Evolutionary conservation across 1,140 invertebrate genomes (phyloP), one percentile per base, ranked within the genome.

Genomic region (Idris sp.): DNA sequence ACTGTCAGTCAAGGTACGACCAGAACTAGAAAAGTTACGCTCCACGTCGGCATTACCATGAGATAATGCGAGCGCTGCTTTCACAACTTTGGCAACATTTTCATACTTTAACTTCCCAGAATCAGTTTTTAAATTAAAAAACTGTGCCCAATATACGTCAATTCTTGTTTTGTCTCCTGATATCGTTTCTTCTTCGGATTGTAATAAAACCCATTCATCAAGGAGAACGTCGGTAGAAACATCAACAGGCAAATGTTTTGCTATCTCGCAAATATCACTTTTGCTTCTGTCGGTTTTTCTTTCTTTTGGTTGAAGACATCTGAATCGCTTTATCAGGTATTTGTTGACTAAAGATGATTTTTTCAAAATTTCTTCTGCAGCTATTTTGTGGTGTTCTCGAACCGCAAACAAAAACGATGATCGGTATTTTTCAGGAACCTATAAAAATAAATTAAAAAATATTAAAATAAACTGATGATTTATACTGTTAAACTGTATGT

Each of bases 41-140:
- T 69, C 54, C 2, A 69, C 46, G 14, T 69, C 65, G 26, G 43
- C 65, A 36, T 56, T 59, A 2, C 65, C 54, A 53, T 69, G 65
- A 19, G 65, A 43, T 36, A 53, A 44, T 8, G 54, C 7, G 8
- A 69, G 13, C 0, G 43, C 38, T 26, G 54, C 46, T 43, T 61
- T 59, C 0, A 71, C 46, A 18, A 71, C 33, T 22, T 49, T 49
- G 4, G 11, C 18, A 4, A 53, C 10, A 14, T 33, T 61, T 26
- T 7, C 22, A 31, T 61, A 71, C 41, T 53, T 59, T 4, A 36
- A 2, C 2, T 61, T 2, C 8, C 53, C 54, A 9, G n/a, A 35
- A 7, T 48, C 43, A 9, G 53, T 49, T 26, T 51, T 38, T 1
- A 61, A 15, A 30, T 49, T 10, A 10, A 69, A 26, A 31, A 59